Conservation (phyloP, 2,797 vertebrate species). For the Aldrovandia affinis region DNA sequence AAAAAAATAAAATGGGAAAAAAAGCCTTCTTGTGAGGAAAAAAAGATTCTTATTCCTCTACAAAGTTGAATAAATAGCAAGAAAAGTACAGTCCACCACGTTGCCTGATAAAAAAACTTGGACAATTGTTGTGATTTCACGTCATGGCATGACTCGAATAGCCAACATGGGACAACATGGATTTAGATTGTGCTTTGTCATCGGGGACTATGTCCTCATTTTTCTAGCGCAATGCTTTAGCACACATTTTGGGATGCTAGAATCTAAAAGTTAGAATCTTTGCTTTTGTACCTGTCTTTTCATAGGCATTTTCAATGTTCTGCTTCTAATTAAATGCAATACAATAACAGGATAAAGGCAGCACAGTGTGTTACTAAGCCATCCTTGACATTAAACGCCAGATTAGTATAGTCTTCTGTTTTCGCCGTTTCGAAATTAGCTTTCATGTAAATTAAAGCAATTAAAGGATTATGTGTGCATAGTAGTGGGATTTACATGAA, state of each 20-base stretch:
- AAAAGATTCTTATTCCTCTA: not conserved
- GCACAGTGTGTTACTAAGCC: slow-evolving; percentile 15
- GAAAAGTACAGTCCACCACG: not conserved
- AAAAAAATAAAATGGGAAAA: too few species aligned
- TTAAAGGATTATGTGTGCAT: slow-evolving; percentile 69
- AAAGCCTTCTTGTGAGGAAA: not conserved
- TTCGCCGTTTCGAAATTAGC: slow-evolving; percentile 43
- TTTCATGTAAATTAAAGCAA: slow-evolving; percentile 72
- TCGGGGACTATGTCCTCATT: slow-evolving; percentile 4
- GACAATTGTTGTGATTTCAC: not conserved
- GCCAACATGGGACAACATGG: not conserved
- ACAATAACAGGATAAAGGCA: slow-evolving; percentile 17
- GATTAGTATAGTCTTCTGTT: slow-evolving; percentile 46
- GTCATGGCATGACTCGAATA: not conserved
- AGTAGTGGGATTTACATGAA: slow-evolving; percentile 60
- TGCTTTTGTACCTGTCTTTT: slow-evolving; percentile 8
- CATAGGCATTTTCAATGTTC: slow-evolving; percentile 7
- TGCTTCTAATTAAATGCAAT: slow-evolving; percentile 12
- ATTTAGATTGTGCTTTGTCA: not conserved
- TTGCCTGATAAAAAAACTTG: not conserved
- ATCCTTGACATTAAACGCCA: slow-evolving; percentile 51
- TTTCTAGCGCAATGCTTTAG: not conserved
- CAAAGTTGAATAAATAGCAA: not conserved
- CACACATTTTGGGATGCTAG: not conserved
- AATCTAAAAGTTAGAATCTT: not conserved